Evolutionary conservation across 2,113 vertebrate genomes (phyloP).

Genomic region (Siphamia tubifer): DNA sequence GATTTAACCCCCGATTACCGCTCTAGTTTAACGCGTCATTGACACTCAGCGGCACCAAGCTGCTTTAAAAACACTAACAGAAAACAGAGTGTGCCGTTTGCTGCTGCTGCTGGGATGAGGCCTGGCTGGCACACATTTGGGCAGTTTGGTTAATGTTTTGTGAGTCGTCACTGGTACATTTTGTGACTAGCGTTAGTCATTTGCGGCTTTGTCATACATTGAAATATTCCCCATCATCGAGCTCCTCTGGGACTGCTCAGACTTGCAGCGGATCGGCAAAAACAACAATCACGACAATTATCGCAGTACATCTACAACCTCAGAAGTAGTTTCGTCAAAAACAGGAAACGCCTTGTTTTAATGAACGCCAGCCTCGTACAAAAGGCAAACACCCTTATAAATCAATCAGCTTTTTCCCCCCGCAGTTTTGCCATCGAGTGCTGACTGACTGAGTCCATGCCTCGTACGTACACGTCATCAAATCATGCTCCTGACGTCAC

Average conservation of each 20-base stretch:
- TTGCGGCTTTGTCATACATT: constrained; percentile 12
- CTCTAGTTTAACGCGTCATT: constrained; percentile 37
- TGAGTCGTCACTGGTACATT: not conserved
- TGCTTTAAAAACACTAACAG: constrained; percentile 27
- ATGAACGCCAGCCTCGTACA: not conserved
- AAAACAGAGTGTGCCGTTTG: not conserved
- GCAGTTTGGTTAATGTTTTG: not conserved
- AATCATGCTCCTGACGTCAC: constrained; percentile 2
- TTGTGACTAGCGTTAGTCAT: constrained; percentile 10
- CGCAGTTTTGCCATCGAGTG: not conserved
- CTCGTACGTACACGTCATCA: constrained; percentile 17
- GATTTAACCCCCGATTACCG: constrained; percentile 43
- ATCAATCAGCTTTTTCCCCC: constrained; percentile 14
- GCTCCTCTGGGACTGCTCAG: not conserved
- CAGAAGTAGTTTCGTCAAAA: constrained; percentile 5
- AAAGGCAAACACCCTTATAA: constrained; percentile 26
- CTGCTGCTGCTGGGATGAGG: not conserved
- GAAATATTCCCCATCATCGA: not conserved
- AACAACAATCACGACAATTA: constrained; percentile 8
- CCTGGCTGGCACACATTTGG: constrained; percentile 1
- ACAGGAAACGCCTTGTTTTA: constrained; percentile 33
- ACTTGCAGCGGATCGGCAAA: constrained; percentile 2
- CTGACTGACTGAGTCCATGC: not conserved
- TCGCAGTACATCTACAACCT: not conserved
- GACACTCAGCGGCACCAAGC: constrained; percentile 26